These are phyloP conservation scores for Lipotes vexillifer DNA, from an alignment of 2,113 vertebrate species.

Conservation along the genomic window DNA sequence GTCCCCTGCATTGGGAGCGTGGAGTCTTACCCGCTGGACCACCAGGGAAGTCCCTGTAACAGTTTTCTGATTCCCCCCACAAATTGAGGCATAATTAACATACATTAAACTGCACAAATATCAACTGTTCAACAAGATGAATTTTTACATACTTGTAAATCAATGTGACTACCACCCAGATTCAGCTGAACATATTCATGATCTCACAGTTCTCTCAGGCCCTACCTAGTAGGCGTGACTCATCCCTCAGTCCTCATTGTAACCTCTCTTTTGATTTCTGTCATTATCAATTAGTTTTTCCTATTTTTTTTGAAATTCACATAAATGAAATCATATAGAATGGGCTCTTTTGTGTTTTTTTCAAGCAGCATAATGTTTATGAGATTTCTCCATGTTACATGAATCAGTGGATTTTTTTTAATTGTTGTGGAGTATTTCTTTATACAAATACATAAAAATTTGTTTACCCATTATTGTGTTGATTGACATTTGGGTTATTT, in stretches of 20 bases:
- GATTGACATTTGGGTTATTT: not conserved
- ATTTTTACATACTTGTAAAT: not conserved
- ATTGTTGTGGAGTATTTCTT: not conserved
- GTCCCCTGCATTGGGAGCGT: not conserved
- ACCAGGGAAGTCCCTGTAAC: not conserved
- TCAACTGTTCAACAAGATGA: not conserved
- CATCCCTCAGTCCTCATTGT: not conserved
- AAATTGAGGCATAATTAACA: not conserved
- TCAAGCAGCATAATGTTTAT: not conserved
- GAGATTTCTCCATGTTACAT: not conserved
- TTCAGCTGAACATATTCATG: not conserved
- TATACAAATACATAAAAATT: not conserved
- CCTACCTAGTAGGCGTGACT: too few relatives aligned
- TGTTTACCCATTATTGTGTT: not conserved
- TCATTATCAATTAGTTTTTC: not conserved
- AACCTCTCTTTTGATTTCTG: not conserved
- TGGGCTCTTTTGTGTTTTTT: not conserved
- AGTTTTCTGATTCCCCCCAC: not conserved
- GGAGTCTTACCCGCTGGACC: not conserved
- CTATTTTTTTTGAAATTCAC: not conserved
- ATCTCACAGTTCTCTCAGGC: not conserved
- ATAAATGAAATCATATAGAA: not conserved
- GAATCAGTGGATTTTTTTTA: not conserved
- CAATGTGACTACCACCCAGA: not conserved
- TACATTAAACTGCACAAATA: not conserved